Conservation (phyloP, 2,113 vertebrate species). For the Platichthys flesus region DNA sequence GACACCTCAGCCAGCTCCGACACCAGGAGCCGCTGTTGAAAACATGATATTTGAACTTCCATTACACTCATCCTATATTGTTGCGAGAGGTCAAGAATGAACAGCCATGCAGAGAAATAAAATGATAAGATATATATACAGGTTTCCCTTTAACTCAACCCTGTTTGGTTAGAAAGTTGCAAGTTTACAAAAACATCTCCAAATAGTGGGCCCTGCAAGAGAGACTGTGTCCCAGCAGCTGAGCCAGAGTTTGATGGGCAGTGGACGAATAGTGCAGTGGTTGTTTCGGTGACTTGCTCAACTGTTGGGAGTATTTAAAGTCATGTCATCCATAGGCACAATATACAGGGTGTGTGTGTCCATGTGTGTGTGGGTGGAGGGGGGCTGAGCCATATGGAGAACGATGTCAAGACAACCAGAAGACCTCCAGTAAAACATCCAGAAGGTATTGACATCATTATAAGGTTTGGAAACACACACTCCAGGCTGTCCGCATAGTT, state of each 20-base stretch:
- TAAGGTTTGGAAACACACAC: not conserved
- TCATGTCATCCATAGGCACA: conserved; percentile 44
- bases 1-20: not conserved
- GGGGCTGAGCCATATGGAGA: conserved; percentile 9
- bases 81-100: not conserved
- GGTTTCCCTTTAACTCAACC: conserved; percentile 7
- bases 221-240: conserved; percentile 31
- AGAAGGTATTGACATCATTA: conserved; percentile 2
- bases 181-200: conserved; percentile 17
- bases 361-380: no score
- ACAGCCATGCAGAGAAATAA: not conserved
- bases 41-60: not conserved
- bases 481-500: not conserved
- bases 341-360: conserved; percentile 12
- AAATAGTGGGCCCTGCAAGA: conserved; percentile 11
- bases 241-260: conserved; percentile 33
- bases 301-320: conserved; percentile 24
- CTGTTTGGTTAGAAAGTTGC: conserved; percentile 24
- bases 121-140: not conserved
- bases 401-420: not conserved
- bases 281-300: conserved; percentile 22
- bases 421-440: not conserved
- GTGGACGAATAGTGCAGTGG: conserved; percentile 22
- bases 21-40: not conserved
- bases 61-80: not conserved